Evolutionary conservation across 2,797 vertebrate genomes (phyloP), one percentile per base, ranked within the genome.

Genomic region (Esox masquinongy): DNA sequence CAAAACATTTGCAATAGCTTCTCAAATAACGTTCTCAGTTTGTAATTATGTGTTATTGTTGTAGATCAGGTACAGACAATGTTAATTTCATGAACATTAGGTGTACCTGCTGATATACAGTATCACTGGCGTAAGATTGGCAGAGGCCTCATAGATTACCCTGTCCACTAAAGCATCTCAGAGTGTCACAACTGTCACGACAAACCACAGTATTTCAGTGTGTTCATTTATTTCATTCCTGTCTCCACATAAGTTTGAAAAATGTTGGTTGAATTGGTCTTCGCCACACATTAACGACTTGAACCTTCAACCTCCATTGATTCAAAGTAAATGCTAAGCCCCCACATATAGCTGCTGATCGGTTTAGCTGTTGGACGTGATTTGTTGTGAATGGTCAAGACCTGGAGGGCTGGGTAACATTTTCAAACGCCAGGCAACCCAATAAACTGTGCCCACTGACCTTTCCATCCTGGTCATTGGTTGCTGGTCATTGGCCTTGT

Each of bases 401-500:
- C 90, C 90, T 81, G 74, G 84, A 81, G 91, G 89, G 78, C 82
- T 83, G 64, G 50, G 87, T 80, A 88, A 84, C 90, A 89, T 90
- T 91, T 91, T 83, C 84, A 86, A 88, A 86, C 77, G 69, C 75
- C 89, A 91, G 68, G 76, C 89, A 92, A 92, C 91, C 87, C 90
- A 88, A 92, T 93, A 90, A 93, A 83, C 83, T 84, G 53, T 69
- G 85, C 84, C 80, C 85, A n/a, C 83, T 92, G 93, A 94, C 93
- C 93, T 94, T 94, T 92, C 74, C 79, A 79, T 83, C 85, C 74
- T 90, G 83, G 88, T 89, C 84, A 79, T 79, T 78, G 84, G 79
- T 78, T 53, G 75, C 72, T 63, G 80, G 82, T 86, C 89, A 82
- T 88, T 85, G 88, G 88, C 85, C 85, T 85, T 71, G 87, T 86